These are phyloP conservation scores for Andrena chrysosceles DNA, from an alignment of 2,888 invertebrate species.

Conservation along the genomic window DNA sequence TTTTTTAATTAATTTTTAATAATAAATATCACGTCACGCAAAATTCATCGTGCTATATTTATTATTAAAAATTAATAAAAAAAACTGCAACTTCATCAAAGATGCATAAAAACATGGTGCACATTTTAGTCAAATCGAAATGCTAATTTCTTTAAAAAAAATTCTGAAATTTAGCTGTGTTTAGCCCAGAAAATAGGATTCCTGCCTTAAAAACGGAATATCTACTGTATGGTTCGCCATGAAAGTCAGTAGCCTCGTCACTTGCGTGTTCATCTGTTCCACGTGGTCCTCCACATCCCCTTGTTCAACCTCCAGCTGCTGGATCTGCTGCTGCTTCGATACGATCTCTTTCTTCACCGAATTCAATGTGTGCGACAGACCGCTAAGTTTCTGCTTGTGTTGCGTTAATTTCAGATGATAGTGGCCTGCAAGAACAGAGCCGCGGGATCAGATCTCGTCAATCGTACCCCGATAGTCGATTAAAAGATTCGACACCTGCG, in stretches of 20 bases:
- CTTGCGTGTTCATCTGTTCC: conserved; percentile 81
- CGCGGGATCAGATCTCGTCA: neutral
- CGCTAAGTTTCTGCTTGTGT: conserved; percentile 87
- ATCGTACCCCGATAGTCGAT: neutral
- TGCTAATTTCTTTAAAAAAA: no score
- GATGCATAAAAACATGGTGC: no score
- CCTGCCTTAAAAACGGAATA: neutral
- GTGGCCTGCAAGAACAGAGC: conserved; percentile 65
- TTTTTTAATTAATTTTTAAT: no score
- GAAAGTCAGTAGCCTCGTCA: conserved; percentile 66
- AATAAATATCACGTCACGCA: no score
- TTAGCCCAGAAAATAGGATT: neutral
- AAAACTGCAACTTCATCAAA: no score
- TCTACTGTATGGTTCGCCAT: conserved; percentile 46
- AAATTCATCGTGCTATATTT: no score
- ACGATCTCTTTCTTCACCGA: conserved; percentile 84
- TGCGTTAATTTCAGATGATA: conserved; percentile 87
- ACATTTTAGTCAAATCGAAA: no score
- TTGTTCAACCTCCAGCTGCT: conserved; percentile 85
- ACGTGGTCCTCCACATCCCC: conserved; percentile 84
- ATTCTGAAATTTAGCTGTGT: no score
- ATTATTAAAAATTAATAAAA: no score
- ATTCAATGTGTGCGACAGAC: conserved; percentile 85
- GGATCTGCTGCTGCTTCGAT: conserved; percentile 83
- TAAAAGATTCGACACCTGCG: conserved; percentile 83